Evolutionary conservation across 2,888 invertebrate genomes (phyloP), one percentile per base, ranked within the genome.

Genomic region (Ecdyonurus torrentis): DNA sequence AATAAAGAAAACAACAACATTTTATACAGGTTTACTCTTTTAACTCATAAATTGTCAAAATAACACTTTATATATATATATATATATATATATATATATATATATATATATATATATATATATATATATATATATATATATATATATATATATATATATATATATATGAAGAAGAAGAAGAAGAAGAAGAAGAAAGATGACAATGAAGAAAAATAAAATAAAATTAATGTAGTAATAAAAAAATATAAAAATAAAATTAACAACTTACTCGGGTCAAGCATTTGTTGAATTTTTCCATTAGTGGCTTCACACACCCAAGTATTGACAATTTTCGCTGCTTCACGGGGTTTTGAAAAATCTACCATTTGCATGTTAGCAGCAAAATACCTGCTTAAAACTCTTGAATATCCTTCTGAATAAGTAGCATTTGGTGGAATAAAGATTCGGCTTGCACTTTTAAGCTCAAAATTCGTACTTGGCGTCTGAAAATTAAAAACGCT

Each of bases 241-340:
- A n/a, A n/a, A n/a, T n/a, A n/a, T n/a, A n/a, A n/a, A n/a, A n/a
- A n/a, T n/a, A n/a, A n/a, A n/a, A n/a, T n/a, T n/a, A n/a, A n/a
- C n/a, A n/a, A n/a, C 72, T 71, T 72, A 84, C 84, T 77, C 67
- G 78, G 71, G 25, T 78, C 76, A 18, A 84, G 71, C 63, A 86
- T 72, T 19, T 72, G 70, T 0, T 76, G 73, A 61, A 87, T 83
- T 5, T 79, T 72, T 10, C 82, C 81, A 20, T 75, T 74, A 0
- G 86, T 87, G 19, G 75, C 74, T 1, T 73, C 69, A 2, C 71
- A 74, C 2, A 82, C 81, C 85, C 85, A 87, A 2, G 71, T 69
- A 69, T 87, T 87, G 25, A 87, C 82, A 0, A 67, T 64, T 1
- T 72, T 67, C 0, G 78, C 76, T 0, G 82, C 74, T 5, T 65